Evolutionary conservation across 2,888 invertebrate species (phyloP).

Genomic region (Netelia fuscicornis): DNA sequence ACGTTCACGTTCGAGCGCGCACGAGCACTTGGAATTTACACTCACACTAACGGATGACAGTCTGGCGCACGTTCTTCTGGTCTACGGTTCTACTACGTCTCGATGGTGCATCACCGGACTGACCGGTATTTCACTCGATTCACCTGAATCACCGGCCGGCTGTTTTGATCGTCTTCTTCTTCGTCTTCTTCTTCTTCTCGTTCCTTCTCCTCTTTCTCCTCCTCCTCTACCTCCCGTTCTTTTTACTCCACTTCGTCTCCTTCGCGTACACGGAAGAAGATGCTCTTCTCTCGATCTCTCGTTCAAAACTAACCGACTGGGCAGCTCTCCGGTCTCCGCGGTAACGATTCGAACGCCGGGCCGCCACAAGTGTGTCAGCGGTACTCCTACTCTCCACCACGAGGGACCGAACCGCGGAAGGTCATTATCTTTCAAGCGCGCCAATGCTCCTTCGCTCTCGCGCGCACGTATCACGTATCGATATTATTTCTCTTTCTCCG

Average conservation of each 20-base stretch:
- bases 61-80: constrained; percentile 6
- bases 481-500: background rate
- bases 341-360: constrained; percentile 80
- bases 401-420: constrained; percentile 80
- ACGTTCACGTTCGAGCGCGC: constrained; percentile 34
- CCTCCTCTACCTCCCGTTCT: constrained; percentile 25
- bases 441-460: constrained; percentile 55
- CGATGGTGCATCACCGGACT: constrained; percentile 12
- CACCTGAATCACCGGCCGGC: constrained; percentile 33
- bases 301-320: constrained; percentile 82
- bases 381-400: constrained; percentile 82
- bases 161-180: constrained; percentile 28
- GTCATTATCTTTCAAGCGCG: constrained; percentile 81
- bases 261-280: constrained; percentile 69
- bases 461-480: constrained; percentile 39
- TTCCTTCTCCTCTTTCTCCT: constrained; percentile 36
- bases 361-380: constrained; percentile 84
- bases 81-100: background rate
- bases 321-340: constrained; percentile 75
- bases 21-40: constrained; percentile 22
- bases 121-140: constrained; percentile 48
- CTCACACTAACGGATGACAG: constrained; percentile 26
- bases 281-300: constrained; percentile 81
- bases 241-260: constrained; percentile 47
- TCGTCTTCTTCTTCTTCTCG: constrained; percentile 51